Evolutionary conservation across 2,797 vertebrate genomes (phyloP), one percentile per base, ranked within the genome.

Genomic region (Intellagama lesueurii): DNA sequence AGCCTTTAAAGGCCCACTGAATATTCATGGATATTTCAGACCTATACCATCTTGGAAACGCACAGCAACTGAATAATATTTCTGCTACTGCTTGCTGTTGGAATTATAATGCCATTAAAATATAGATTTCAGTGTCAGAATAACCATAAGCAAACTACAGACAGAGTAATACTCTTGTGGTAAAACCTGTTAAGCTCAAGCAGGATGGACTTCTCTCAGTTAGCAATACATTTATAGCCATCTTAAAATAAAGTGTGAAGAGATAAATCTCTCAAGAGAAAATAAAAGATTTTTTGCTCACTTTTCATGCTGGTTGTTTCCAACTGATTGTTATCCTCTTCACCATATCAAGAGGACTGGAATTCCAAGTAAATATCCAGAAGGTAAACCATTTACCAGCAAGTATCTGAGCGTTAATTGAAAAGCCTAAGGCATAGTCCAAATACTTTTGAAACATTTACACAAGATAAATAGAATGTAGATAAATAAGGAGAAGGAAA

Each of bases 401-500:
- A 89, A 92, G 88, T 81, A 95, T 91, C 90, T 91, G 44, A 93
- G 92, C 91, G 92, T 95, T 96, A 96, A 96, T 7, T 93, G 89
- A 96, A 96, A 95, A 92, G 94, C 93, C 95, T 94, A 95, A 95
- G 95, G 96, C 91, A 91, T 76, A 92, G 72, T 90, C 93, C 92
- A 95, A 95, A 91, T 35, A 90, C 90, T 94, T 96, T 88, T 94
- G 93, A 94, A 95, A 94, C 91, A 95, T 96, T 96, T 96, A 95
- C 86, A 93, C 94, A 90, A 84, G 94, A 92, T 94, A 94, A 95
- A 94, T 64, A 94, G 88, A 93, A 22, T 93, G 92, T 89, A 93
- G 80, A 70, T 87, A 89, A 64, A 70, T 87, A 89, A 64, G 76
- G 9, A 24, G 72, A 91, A 93, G 87, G 3, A 88, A 40, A 85